Base-by-base conservation (phyloP, 1,140 invertebrate species). In the Heliconius nattereri region DNA sequence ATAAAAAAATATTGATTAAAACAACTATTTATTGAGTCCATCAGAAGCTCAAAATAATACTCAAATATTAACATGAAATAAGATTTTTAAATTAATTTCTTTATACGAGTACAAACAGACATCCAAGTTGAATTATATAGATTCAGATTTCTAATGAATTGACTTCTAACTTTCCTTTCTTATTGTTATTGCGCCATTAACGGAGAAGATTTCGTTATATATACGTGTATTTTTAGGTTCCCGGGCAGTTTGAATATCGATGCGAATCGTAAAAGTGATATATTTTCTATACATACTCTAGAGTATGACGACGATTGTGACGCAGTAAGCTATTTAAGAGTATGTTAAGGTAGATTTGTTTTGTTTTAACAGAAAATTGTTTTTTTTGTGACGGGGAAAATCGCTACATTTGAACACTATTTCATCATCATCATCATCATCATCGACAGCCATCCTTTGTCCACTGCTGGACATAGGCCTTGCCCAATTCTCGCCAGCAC, bases 191-290 rank as follows among this genome's bases (percentile, higher is more conserved):
- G 26, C 26, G 60, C 23, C 26, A 29, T 66, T 66, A 66, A 66
- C 23, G 60, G 26, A 16, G 13, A 66, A 66, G 26, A 66, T 66
- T 66, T 13, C 11, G 60, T 66, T 29, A 66, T 26, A 66, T 66
- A 66, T 66, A 29, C 60, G 60, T 66, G 60, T 66, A 19, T 66
- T 66, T 66, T 66, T 29, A 66, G 26, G 5, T 66, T 19, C 9
- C 23, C 29, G 29, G 60, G 60, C 60, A 66, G 60, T 66, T 26
- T 66, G 23, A 66, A 66, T 66, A 66, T 66, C 60, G 60, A 66
- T 66, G 60, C 26, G 11, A 13, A 29, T 66, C 60, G 23, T 66
- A 66, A 66, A 66, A 29, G 60, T 66, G 60, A 66, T 66, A 66
- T 66, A 66, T 66, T 23, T 57, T n/a, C 54, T 23, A 57, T 57